Evolutionary conservation across 2,888 invertebrate genomes (phyloP).

Genomic region (Augochlorella aurata): DNA sequence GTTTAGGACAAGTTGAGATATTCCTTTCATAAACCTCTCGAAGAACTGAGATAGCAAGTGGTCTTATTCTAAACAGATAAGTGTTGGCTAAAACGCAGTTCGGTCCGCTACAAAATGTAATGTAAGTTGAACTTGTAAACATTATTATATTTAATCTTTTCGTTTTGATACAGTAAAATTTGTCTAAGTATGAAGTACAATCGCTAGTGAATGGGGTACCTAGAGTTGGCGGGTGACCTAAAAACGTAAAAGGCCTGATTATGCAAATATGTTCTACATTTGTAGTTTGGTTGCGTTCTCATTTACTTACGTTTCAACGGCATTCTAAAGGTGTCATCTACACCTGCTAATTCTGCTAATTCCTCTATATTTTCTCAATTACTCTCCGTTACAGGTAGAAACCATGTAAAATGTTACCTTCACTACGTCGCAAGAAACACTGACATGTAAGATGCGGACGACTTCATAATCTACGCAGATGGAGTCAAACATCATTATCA

Average conservation of each 20-base stretch:
- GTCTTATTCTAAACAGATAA: neutral
- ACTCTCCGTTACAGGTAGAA: too few relatives aligned
- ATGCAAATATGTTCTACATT: neutral
- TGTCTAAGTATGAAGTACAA: neutral
- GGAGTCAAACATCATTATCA: neutral
- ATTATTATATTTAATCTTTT: neutral
- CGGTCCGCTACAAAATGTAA: neutral
- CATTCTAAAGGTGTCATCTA: too few relatives aligned
- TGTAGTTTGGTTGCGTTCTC: neutral
- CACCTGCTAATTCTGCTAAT: neutral
- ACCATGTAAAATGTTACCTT: neutral
- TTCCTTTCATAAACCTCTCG: neutral
- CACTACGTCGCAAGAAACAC: conserved; percentile 51
- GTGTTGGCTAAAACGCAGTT: neutral
- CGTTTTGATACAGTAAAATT: neutral
- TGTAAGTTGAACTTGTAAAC: neutral
- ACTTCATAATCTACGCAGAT: conserved; percentile 49
- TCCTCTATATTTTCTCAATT: neutral
- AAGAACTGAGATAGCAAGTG: neutral
- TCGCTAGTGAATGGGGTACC: neutral
- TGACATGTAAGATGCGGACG: conserved; percentile 58
- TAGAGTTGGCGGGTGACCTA: neutral
- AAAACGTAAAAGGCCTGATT: neutral
- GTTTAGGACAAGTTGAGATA: neutral
- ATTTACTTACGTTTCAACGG: neutral